These are phyloP conservation scores for Acanthisitta chloris DNA, from an alignment of 2,113 vertebrate species.

Conservation along the genomic window DNA sequence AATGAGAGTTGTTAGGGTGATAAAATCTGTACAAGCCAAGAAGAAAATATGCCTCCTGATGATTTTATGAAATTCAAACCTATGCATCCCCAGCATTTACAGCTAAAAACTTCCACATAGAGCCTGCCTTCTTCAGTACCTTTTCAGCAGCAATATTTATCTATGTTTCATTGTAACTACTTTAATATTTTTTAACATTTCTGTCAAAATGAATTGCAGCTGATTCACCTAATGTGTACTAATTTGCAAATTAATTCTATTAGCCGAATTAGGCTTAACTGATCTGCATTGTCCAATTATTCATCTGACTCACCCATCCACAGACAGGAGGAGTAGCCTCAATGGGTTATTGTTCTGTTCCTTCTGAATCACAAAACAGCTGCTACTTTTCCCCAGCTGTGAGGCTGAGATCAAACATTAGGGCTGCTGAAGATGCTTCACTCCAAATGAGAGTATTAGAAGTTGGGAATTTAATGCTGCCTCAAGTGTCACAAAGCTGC, in stretches of 20 bases:
- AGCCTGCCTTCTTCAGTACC: not conserved
- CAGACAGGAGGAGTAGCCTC: not conserved
- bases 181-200: constrained; percentile 11
- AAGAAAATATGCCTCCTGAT: not conserved
- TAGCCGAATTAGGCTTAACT: constrained; percentile 42
- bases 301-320: not conserved
- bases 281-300: constrained; percentile 20
- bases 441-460: not conserved
- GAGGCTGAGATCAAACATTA: not conserved
- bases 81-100: not conserved
- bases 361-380: constrained; percentile 2
- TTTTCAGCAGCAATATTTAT: constrained; percentile 5
- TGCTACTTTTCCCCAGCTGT: constrained; percentile 16
- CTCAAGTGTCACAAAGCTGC: not conserved
- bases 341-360: not conserved
- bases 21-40: not conserved
- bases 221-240: constrained; percentile 32
- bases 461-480: not conserved
- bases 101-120: not conserved
- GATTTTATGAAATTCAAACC: not conserved
- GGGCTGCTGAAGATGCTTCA: not conserved
- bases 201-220: constrained; percentile 29
- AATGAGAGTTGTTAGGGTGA: not conserved
- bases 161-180: not conserved
- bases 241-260: constrained; percentile 54